Conservation (phyloP, 2,113 vertebrate species). For the Cyrtonyx montezumae region DNA sequence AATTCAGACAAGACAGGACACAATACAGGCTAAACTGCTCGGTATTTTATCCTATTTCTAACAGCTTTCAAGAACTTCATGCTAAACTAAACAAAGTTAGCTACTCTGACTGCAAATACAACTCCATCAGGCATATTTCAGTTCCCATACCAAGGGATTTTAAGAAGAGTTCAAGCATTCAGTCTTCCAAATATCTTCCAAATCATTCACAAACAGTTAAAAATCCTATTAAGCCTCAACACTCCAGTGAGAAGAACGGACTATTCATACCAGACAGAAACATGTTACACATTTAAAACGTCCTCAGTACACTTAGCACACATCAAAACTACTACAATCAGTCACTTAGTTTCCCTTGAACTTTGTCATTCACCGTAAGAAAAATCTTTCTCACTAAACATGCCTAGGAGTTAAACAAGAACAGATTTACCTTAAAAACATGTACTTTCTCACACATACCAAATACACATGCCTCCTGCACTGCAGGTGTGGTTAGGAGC, state of each 20-base stretch:
- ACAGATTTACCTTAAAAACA: slow-evolving; percentile 30
- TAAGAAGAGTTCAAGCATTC: neutral
- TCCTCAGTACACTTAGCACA: neutral
- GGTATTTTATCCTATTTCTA: neutral
- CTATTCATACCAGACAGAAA: neutral
- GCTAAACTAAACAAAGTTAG: neutral
- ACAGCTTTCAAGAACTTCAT: neutral
- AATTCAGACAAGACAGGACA: neutral
- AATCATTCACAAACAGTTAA: neutral
- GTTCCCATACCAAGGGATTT: neutral
- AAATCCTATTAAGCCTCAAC: neutral
- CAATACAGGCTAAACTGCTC: neutral
- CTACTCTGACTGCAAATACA: neutral
- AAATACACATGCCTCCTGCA: slow-evolving; percentile 34
- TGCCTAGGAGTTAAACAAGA: slow-evolving; percentile 45
- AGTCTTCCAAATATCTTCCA: neutral
- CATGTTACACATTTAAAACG: neutral
- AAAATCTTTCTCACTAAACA: slow-evolving; percentile 3
- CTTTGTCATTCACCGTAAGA: neutral
- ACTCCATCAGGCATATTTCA: neutral
- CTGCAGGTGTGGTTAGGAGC: slow-evolving; percentile 53
- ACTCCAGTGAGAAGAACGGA: neutral
- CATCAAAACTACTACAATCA: neutral
- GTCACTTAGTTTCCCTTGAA: neutral
- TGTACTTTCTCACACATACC: slow-evolving; percentile 62